Conservation (phyloP, 1,140 invertebrate genomes). For the Diprion similis region DNA sequence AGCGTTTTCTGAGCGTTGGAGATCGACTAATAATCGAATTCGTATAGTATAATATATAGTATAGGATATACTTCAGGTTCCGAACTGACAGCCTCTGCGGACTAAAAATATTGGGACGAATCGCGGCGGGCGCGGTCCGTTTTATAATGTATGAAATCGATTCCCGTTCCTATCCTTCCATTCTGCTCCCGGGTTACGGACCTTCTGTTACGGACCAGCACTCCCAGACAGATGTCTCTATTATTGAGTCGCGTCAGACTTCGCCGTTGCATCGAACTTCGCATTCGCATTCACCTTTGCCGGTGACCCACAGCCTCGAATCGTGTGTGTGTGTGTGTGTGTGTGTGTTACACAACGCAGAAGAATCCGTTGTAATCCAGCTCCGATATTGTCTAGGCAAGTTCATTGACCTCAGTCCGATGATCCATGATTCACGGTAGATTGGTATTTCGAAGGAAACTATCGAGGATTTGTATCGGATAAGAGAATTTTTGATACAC, state of each 20-base stretch:
- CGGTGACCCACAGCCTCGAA: not conserved
- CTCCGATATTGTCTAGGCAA: too few species aligned
- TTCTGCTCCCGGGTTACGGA: not conserved
- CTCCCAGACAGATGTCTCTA: not conserved
- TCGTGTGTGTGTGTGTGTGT: not conserved
- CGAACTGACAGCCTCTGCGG: not conserved
- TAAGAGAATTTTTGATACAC: too few species aligned
- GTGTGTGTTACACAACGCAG: not conserved
- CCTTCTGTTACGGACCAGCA: not conserved
- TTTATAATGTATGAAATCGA: constrained; percentile 1
- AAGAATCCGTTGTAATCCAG: not conserved
- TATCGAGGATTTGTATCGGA: too few species aligned
- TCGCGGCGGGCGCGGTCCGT: not conserved
- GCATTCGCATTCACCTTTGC: not conserved
- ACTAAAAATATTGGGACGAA: not conserved
- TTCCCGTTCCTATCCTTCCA: not conserved
- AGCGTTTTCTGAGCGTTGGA: not conserved
- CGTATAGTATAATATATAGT: not conserved
- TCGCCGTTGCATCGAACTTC: too few species aligned
- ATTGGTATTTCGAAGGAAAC: too few species aligned
- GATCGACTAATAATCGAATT: not conserved
- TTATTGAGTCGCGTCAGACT: not conserved
- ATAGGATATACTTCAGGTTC: not conserved
- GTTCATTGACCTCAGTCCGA: too few species aligned
- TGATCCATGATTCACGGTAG: too few species aligned